Base-by-base conservation (phyloP, 2,113 vertebrate genomes). In the Albula goreensis region DNA sequence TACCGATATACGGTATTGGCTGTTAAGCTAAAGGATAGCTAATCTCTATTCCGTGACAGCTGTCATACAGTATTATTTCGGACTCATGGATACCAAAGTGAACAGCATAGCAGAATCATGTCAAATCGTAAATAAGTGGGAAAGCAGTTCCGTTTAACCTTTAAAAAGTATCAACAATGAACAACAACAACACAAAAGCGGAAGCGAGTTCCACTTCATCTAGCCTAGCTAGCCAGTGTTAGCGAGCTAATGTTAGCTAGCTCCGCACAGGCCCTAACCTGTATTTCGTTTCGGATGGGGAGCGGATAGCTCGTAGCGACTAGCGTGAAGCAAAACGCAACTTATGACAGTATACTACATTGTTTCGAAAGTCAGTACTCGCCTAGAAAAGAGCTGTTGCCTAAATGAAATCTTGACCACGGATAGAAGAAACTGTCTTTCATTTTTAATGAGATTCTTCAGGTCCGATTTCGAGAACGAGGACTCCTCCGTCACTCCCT, bases 401-500 rank as follows among this genome's bases (percentile, higher is more conserved):
- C 11, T 56, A 10, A 52, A 53, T 53, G 56, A 15, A 57, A 56
- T 17, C 56, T 50, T n/a, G 19, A 81, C 49, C 11, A 19, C 80
- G 17, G n/a, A 25, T 56, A 57, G 81, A 83, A 19, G 53, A 83
- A 56, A 10, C 81, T 41, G 57, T 49, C 63, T 83, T 83, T 83
- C 7, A 70, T 83, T 83, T 83, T 74, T 70, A 83, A 83, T 56
- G 11, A 83, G 19, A 83, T 83, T 49, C 31, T 74, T 13, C 82
- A n/a, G 60, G 82, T 83, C 82, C 50, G 31, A 70, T 83, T 74
- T 70, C 82, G 48, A 2, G n/a, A 41, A 77, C 7, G 50, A 79
- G 6, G 31, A 78, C 52, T 50, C 49, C 83, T 41, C 31, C 31
- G 31, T 41, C 31, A 41, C 31, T 41, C 31, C 31, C n/a, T 41